phyloP scores from a whole-genome alignment of 2,113 vertebrate genomes.

The Colius striatus region DNA sequence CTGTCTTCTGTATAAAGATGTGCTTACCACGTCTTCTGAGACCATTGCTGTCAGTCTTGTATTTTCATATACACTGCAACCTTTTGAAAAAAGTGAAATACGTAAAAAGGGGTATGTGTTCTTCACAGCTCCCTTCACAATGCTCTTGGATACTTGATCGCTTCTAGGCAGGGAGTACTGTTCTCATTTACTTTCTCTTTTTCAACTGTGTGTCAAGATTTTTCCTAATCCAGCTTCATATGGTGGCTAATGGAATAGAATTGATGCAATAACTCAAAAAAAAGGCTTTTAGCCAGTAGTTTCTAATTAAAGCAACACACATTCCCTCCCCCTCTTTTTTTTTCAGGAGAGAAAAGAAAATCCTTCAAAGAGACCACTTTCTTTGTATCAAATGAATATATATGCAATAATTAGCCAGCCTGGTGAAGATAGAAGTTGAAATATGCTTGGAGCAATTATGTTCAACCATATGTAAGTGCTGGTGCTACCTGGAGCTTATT shows the following conservation, averaged over 20 bases:
- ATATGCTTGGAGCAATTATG: constrained; percentile 33
- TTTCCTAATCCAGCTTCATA: background rate
- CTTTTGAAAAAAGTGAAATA: background rate
- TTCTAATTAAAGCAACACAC: constrained; percentile 48
- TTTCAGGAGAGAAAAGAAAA: background rate
- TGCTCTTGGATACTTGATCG: background rate
- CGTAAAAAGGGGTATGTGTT: background rate
- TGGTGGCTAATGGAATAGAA: constrained; percentile 57
- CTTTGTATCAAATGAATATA: constrained; percentile 35
- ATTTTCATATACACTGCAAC: background rate
- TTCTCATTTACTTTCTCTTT: constrained; percentile 29
- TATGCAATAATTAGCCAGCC: constrained; percentile 26
- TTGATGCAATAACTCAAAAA: constrained; percentile 37
- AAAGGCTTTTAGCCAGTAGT: constrained; percentile 28
- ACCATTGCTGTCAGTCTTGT: background rate
- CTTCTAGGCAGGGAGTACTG: background rate
- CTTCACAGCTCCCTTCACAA: background rate
- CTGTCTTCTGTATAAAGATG: background rate
- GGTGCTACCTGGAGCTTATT: constrained; percentile 54
- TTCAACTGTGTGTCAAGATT: background rate
- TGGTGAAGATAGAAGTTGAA: constrained; percentile 49
- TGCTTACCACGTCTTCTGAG: background rate
- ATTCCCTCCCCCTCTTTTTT: background rate
- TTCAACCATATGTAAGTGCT: constrained; percentile 23
- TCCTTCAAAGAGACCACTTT: background rate